phyloP scores from a whole-genome alignment of 2,113 vertebrate genomes.

The Entosphenus tridentatus region DNA sequence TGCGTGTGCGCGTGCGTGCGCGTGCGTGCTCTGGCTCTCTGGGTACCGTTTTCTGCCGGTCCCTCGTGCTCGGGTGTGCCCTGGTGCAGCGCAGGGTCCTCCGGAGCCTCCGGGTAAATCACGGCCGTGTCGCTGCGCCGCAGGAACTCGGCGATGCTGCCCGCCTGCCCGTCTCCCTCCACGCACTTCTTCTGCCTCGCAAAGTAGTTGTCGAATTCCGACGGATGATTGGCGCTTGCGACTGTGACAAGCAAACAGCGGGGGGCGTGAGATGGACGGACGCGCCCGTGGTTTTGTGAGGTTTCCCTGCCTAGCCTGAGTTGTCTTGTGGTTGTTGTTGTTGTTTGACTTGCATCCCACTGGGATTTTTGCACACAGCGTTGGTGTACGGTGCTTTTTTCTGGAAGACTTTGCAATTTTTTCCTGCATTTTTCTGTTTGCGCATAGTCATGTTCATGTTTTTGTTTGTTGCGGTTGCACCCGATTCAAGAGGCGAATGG shows the following conservation, averaged over 20 bases:
- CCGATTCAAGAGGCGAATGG: no score
- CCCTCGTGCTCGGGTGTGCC: slow-evolving; percentile 2
- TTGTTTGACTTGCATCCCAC: no score
- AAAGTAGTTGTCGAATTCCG: background rate
- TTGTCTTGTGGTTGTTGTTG: no score
- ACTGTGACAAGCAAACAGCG: background rate
- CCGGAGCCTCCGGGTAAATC: slow-evolving; percentile 90
- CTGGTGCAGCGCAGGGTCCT: background rate
- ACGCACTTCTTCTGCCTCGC: background rate
- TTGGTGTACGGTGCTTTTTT: no score
- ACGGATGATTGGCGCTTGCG: background rate
- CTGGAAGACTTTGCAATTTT: no score
- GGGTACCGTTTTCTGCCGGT: background rate
- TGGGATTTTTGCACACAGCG: no score
- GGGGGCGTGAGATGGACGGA: background rate
- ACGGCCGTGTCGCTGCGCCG: slow-evolving; percentile 95
- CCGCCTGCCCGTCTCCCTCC: background rate
- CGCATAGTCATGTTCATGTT: no score
- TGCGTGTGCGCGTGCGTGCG: background rate
- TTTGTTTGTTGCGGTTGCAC: no score
- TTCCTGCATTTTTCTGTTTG: no score
- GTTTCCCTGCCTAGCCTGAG: no score
- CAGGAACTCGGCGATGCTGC: slow-evolving; percentile 44
- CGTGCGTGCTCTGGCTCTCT: background rate
- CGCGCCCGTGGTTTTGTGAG: no score